Percentiles rank a stretch among this genome's conserved stretches.
phyloP scores from a whole-genome alignment of 2,888 invertebrate species.

The Zelleria hepariella region DNA sequence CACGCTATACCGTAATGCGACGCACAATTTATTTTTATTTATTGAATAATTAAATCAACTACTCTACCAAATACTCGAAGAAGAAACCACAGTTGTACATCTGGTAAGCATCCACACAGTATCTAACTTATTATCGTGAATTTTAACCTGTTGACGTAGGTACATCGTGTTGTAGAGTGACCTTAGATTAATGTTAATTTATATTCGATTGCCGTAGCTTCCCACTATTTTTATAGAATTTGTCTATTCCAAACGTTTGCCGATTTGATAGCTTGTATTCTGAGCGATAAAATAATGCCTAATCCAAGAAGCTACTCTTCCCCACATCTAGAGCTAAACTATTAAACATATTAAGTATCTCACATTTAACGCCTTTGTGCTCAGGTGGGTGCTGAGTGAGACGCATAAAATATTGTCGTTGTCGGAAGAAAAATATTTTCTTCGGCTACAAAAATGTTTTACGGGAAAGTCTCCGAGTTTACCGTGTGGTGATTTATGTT shows the following conservation, averaged over 20 bases:
- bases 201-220: neutral
- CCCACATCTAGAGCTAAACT: neutral
- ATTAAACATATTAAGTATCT: neutral
- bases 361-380: constrained; percentile 35
- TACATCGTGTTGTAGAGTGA: neutral
- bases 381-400: constrained; percentile 45
- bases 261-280: too few relatives aligned
- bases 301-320: too few relatives aligned
- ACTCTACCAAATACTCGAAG: neutral
- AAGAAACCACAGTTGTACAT: neutral
- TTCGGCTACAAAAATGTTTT: constrained; percentile 48
- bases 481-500: constrained; percentile 58
- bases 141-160: neutral
- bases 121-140: neutral
- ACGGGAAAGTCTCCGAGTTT: constrained; percentile 36
- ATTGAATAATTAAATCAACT: neutral
- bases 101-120: neutral
- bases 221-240: neutral
- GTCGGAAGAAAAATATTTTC: constrained; percentile 55
- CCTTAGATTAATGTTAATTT: neutral
- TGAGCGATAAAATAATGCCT: too few relatives aligned
- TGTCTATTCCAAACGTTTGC: neutral
- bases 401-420: constrained; percentile 55
- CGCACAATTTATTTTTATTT: neutral
- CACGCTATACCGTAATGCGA: constrained; percentile 24